Evolutionary conservation across 2,113 vertebrate genomes (phyloP), one percentile per base, ranked within the genome.

Genomic region (Zosterops hypoxanthus): DNA sequence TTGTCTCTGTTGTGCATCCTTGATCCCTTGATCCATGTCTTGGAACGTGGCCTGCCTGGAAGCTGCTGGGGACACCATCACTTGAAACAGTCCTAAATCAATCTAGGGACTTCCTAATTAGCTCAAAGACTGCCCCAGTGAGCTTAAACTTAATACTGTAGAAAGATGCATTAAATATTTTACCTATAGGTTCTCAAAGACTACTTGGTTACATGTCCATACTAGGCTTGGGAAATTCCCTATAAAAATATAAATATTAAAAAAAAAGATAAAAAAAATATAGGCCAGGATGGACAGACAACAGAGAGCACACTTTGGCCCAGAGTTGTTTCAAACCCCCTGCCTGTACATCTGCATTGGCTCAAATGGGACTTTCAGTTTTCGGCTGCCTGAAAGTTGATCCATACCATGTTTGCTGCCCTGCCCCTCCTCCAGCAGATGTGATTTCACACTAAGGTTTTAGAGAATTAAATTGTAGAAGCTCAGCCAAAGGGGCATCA

Each of bases 371-470:
- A 91, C 88, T 83, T 94, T 64, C 39, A 36, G 34, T 26, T 91
- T 94, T 63, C 1, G 68, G 26, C 72, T 81, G 72, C 52, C 76
- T 90, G 95, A 90, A 92, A 93, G 80, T 56, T 2, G 29, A 90
- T 75, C 88, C 52, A 55, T 23, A 29, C 33, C 39, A 61, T 0
- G 34, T 59, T 88, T 63, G 33, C 56, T 92, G 33, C 61, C 56
- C 34, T 93, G 52, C n/a, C 61, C 52, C 56, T 88, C 72, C 76
- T 93, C 69, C 56, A 89, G 64, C 65, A 94, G 72, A 94, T 94
- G 83, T 34, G 77, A 88, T 95, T 94, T 94, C 87, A 85, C 53
- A 91, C 57, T 72, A 57, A 76, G 53, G 69, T 94, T 95, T 87
- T 64, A 87, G 56, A 55, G 59, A 92, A 91, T 66, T 82, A 84